Evolutionary conservation across 2,888 invertebrate genomes (phyloP).

Genomic region (Dicyrtoma fusca): DNA sequence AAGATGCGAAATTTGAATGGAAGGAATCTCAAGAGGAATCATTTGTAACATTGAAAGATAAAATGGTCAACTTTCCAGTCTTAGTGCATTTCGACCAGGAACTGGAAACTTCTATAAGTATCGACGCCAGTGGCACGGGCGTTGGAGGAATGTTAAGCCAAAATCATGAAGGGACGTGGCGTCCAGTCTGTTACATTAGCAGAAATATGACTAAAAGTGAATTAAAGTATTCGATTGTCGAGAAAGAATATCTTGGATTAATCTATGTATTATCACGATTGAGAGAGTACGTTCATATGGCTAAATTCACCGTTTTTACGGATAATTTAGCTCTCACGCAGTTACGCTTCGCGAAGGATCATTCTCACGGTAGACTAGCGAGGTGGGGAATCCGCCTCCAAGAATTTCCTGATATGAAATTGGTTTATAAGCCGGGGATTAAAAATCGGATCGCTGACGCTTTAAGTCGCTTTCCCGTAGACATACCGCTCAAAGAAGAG

Average conservation of each 20-base stretch:
- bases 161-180: conserved; percentile 19
- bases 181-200: conserved; percentile 58
- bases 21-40: neutral
- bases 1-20: conserved; percentile 21
- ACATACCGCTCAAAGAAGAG: too few relatives aligned
- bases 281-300: conserved; percentile 58
- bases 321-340: conserved; percentile 58
- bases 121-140: conserved; percentile 12
- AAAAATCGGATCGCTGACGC: neutral
- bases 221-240: conserved; percentile 58
- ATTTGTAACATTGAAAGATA: conserved; percentile 9
- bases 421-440: too few relatives aligned
- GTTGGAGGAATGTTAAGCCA: conserved; percentile 19
- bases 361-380: neutral
- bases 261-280: conserved; percentile 58
- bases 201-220: conserved; percentile 58
- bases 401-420: too few relatives aligned
- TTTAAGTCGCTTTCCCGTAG: too few relatives aligned
- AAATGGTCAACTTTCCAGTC: neutral
- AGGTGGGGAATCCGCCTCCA: too few relatives aligned
- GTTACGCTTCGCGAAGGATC: conserved; percentile 16
- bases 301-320: conserved; percentile 58
- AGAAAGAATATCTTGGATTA: conserved; percentile 59
- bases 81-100: conserved; percentile 1
- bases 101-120: neutral